Evolutionary conservation across 2,797 vertebrate species (phyloP).

Genomic region (Anabas testudineus): DNA sequence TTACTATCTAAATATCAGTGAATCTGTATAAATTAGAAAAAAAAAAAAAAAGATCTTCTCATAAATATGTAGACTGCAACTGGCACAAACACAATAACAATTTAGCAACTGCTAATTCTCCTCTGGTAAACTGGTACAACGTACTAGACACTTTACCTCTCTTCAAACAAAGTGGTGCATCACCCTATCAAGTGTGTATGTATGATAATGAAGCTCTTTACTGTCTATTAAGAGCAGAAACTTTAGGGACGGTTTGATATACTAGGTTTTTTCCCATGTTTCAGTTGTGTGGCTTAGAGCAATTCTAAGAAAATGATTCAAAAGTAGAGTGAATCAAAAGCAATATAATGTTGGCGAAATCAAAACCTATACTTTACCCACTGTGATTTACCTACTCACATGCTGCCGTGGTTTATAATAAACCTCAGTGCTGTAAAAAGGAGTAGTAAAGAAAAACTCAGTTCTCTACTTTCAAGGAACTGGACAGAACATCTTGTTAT

Average conservation of each 20-base stretch:
- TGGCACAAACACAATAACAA: conserved; percentile 10
- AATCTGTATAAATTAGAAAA: neutral
- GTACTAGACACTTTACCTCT: no score
- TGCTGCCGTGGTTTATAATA: conserved; percentile 21
- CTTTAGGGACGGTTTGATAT: conserved; percentile 5
- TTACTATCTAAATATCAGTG: neutral
- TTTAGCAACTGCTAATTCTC: conserved; percentile 5
- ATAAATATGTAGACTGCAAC: neutral
- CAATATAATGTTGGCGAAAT: conserved; percentile 27
- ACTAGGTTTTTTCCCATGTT: conserved; percentile 9
- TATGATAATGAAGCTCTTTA: neutral
- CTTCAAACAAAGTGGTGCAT: neutral
- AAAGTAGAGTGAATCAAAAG: neutral
- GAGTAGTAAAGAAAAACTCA: conserved; percentile 2
- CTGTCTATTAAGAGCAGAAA: neutral
- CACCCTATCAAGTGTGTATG: neutral
- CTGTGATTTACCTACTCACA: conserved; percentile 9
- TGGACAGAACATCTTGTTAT: no score
- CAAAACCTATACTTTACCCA: conserved; percentile 15
- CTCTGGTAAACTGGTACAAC: neutral
- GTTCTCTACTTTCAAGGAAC: conserved; percentile 6
- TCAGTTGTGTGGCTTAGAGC: conserved; percentile 1
- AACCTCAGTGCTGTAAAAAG: conserved; percentile 8
- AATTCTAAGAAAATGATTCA: conserved; percentile 9
- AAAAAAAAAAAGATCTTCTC: no score